These are phyloP conservation scores for Pampusana beccarii DNA, from an alignment of 2,113 vertebrate species.

Conservation along the genomic window DNA sequence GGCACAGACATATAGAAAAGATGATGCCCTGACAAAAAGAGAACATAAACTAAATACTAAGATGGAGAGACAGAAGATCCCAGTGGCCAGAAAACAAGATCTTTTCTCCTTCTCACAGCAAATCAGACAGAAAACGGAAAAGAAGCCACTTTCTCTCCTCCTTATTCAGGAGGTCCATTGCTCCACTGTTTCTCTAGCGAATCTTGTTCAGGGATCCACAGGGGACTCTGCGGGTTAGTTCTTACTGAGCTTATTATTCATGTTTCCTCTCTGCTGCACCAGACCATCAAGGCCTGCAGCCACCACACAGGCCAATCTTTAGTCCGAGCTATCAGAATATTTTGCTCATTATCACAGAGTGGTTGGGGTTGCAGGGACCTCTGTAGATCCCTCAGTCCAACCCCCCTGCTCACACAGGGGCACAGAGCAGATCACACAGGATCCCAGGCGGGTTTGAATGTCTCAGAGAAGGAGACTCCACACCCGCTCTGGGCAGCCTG, in stretches of 20 bases:
- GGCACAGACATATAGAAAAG: fast-evolving
- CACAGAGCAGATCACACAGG: too few species aligned
- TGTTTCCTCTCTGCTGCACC: neutral
- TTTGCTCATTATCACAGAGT: neutral
- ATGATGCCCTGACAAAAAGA: neutral
- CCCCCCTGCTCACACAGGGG: too few species aligned
- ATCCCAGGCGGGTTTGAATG: too few species aligned
- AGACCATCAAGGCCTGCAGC: too few species aligned
- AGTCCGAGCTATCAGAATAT: neutral
- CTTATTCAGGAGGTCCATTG: neutral
- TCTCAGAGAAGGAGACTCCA: too few species aligned
- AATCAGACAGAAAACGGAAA: neutral
- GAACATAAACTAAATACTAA: neutral
- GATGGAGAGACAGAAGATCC: neutral
- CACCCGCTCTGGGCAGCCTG: too few species aligned
- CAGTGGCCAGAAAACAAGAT: neutral
- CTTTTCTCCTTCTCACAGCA: neutral
- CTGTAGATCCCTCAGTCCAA: too few species aligned
- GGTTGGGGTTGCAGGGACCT: too few species aligned
- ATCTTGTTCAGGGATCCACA: neutral
- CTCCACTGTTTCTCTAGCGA: fast-evolving
- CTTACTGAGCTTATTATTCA: neutral
- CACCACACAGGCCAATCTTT: neutral
- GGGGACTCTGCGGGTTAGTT: neutral
- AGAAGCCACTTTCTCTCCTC: neutral